Base-by-base conservation (phyloP, 2,888 invertebrate species). In the Drosophila setosimentum region DNA sequence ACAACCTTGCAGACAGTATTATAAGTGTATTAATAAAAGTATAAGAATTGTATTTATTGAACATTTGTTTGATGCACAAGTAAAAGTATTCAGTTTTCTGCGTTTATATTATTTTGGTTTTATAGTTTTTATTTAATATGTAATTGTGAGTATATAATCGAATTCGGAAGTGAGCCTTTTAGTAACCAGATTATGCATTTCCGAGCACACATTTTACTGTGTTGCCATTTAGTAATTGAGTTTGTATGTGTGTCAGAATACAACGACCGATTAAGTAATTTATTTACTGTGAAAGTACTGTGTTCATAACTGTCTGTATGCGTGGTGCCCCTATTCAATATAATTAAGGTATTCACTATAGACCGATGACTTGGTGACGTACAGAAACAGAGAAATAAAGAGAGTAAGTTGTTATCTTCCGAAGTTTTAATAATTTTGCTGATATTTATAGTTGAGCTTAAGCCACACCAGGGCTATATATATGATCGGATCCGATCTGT, bases 111-210 rank as follows among this genome's bases (percentile, higher is more conserved):
- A 30, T 42, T 57, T 42, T 8, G 24, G 18, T 50, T 24, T 21
- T 40, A 40, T 21, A 30, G 37, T 27, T 55, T 29, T 40, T 42
- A 29, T 63, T 37, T 64, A 49, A 50, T 67, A 67, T 54, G 29
- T 67, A 48, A 42, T 51, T 68, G 53, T 29, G 51, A 59, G 35
- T 13, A 40, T 29, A 40, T 69, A 69, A 69, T 69, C 62, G 42
- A 40, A 71, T 71, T 69, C 69, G 69, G 69, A 69, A 69, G 69
- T 69, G 71, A 68, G 68, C 71, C 68, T 68, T 71, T 68, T 70
- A 68, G 71, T 37, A 71, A 71, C 62, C 35, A 61, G 71, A 70
- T 71, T 71, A 71, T 69, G 53, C 69, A 71, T 69, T 71, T 69
- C 62, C 72, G 69, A 71, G 72, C 69, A 29, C 45, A 69, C 53